These are phyloP conservation scores for Pseudomyrmex cubaensis DNA, from an alignment of 1,140 invertebrate species.

Conservation along the genomic window DNA sequence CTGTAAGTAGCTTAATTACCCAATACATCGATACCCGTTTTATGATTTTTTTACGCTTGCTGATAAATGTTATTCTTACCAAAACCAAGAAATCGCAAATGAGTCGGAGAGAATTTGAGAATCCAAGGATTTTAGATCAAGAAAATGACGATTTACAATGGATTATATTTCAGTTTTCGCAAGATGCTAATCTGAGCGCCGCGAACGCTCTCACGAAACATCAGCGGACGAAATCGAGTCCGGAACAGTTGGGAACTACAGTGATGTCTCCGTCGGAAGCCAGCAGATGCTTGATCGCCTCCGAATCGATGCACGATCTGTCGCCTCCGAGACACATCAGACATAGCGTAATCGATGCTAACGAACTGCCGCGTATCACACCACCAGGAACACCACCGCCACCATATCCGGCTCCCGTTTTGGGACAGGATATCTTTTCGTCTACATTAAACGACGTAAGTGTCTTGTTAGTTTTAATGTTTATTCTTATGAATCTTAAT, in stretches of 20 bases:
- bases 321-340: constrained; percentile 80
- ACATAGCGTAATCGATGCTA: constrained; percentile 75
- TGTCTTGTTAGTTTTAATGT: constrained; percentile 29
- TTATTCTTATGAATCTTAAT: constrained; percentile 39
- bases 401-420: constrained; percentile 88
- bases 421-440: constrained; percentile 78
- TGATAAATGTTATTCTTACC: neutral
- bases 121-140: neutral
- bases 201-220: constrained; percentile 85
- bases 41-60: neutral
- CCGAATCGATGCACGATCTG: constrained; percentile 88
- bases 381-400: constrained; percentile 95
- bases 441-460: constrained; percentile 81
- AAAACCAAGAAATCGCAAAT: neutral
- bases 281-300: constrained; percentile 86
- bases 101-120: neutral
- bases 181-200: constrained; percentile 80
- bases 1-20: constrained; percentile 84
- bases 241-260: constrained; percentile 87
- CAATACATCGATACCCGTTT: constrained; percentile 59
- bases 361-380: constrained; percentile 85
- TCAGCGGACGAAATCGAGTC: constrained; percentile 90
- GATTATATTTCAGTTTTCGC: constrained; percentile 79
- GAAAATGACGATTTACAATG: constrained; percentile 16
- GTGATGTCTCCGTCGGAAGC: constrained; percentile 83